phyloP scores from a whole-genome alignment of 2,888 invertebrate genomes.

The Meliscaeva auricollis region DNA sequence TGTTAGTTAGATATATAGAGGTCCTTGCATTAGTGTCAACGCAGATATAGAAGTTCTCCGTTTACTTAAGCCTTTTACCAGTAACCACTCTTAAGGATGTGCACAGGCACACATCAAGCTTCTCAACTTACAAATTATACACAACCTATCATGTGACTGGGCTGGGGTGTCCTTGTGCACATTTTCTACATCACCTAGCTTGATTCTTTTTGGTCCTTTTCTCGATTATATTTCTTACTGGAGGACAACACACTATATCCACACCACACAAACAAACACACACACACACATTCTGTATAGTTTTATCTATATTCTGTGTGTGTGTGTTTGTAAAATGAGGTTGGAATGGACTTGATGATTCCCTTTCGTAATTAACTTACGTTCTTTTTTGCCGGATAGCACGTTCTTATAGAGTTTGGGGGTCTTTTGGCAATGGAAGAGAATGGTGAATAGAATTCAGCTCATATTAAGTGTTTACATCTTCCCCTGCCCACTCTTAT shows the following conservation, averaged over 20 bases:
- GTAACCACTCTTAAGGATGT: constrained; percentile 69
- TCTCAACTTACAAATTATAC: constrained; percentile 66
- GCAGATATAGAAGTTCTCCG: constrained; percentile 38
- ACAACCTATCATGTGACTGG: constrained; percentile 20
- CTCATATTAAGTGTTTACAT: constrained; percentile 10
- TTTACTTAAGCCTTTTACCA: constrained; percentile 64
- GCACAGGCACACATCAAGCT: constrained; percentile 60
- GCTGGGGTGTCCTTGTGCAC: constrained; percentile 28
- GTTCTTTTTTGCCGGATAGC: constrained; percentile 38
- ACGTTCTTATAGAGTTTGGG: background rate
- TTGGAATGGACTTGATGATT: constrained; percentile 49
- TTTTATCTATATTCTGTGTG: too few species aligned
- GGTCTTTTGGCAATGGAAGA: background rate
- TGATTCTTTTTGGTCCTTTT: constrained; percentile 17
- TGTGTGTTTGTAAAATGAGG: constrained; percentile 33
- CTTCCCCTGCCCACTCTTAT: background rate
- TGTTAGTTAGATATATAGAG: background rate
- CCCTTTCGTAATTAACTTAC: constrained; percentile 70
- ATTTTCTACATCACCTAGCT: constrained; percentile 38
- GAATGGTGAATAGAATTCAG: background rate
- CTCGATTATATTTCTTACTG: background rate
- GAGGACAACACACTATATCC: background rate
- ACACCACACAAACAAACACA: background rate
- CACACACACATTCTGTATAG: too few species aligned
- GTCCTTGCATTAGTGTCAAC: constrained; percentile 46